Evolutionary conservation across 2,888 invertebrate species (phyloP).

Genomic region (Lumbricus terrestris): DNA sequence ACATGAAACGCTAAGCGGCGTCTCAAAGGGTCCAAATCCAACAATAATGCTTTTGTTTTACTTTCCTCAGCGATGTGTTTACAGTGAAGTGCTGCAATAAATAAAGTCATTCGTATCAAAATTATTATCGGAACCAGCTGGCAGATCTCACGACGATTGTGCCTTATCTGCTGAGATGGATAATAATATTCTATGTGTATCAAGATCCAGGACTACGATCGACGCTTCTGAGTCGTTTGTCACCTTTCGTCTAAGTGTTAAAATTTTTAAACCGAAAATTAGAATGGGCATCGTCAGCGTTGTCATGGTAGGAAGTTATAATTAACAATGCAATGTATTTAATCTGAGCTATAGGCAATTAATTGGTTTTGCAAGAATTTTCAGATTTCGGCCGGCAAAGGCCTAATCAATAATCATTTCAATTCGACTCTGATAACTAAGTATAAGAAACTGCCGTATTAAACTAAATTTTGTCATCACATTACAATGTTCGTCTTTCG

Average conservation of each 20-base stretch:
- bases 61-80: not conserved
- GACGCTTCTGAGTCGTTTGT: not conserved
- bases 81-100: not conserved
- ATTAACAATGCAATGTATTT: not conserved
- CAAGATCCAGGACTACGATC: not conserved
- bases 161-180: not conserved
- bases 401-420: too few relatives aligned
- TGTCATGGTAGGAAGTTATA: not conserved
- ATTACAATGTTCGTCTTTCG: not conserved
- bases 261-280: not conserved
- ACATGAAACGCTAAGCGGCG: not conserved
- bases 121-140: not conserved
- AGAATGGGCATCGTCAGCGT: not conserved
- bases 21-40: not conserved
- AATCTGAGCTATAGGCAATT: too few relatives aligned
- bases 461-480: too few relatives aligned
- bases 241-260: not conserved
- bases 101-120: not conserved
- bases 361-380: not conserved
- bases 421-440: too few relatives aligned
- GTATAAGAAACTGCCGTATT: too few relatives aligned
- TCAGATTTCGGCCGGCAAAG: too few relatives aligned
- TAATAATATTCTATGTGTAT: not conserved
- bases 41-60: not conserved
- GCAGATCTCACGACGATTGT: not conserved